Percentiles rank a stretch among this genome's conserved stretches.
phyloP scores from a whole-genome alignment of 2,113 vertebrate genomes.

The Rattus rattus region DNA sequence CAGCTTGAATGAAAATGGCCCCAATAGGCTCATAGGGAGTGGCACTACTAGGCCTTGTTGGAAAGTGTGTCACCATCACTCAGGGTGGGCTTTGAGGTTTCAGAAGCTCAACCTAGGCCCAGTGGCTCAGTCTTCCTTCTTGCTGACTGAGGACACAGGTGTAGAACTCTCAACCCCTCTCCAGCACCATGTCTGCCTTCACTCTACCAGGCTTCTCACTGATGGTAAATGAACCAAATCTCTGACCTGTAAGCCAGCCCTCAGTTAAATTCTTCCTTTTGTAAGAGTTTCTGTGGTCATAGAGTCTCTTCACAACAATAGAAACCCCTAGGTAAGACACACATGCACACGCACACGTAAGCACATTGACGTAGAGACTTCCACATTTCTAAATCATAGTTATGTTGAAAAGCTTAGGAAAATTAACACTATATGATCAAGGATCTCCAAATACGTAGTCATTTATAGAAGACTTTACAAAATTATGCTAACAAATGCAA shows the following conservation, averaged over 20 bases:
- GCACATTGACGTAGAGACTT: neutral
- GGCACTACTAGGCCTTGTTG: neutral
- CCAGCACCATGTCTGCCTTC: neutral
- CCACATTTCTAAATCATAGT: slow-evolving; percentile 16
- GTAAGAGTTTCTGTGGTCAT: neutral
- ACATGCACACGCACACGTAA: neutral
- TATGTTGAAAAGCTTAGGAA: neutral
- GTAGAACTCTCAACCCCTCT: neutral
- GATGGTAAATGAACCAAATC: neutral
- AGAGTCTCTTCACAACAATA: neutral
- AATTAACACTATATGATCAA: neutral
- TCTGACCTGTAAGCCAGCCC: neutral
- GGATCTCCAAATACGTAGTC: neutral
- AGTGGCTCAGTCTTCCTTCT: neutral
- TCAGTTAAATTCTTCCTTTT: neutral
- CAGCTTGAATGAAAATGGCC: neutral
- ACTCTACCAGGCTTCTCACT: neutral
- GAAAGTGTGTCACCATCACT: neutral
- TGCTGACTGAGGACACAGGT: neutral
- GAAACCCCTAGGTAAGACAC: neutral
- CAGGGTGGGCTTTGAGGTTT: neutral
- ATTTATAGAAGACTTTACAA: slow-evolving; percentile 36
- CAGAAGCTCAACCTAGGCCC: neutral
- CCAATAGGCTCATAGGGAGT: neutral
- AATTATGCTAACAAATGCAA: slow-evolving; percentile 42